Conservation (phyloP, 2,797 vertebrate genomes). For the Antrozous pallidus region DNA sequence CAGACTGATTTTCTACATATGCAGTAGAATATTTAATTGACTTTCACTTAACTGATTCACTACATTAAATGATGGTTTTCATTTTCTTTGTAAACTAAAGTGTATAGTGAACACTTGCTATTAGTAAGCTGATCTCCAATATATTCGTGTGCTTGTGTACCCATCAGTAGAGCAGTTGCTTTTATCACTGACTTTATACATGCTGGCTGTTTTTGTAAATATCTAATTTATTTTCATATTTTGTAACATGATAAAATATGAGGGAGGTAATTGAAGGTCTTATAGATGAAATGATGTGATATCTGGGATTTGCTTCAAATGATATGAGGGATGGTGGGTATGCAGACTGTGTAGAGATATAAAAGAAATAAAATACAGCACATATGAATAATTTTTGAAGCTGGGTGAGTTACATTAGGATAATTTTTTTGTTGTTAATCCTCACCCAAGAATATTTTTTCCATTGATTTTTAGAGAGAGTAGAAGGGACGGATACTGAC, state of each 20-base stretch:
- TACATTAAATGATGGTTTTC: not conserved
- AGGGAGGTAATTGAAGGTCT: not conserved
- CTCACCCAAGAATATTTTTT: no score
- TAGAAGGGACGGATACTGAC: no score
- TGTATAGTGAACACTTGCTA: not conserved
- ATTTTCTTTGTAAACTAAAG: slow-evolving; percentile 37
- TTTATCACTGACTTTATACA: not conserved
- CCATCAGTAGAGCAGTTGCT: not conserved
- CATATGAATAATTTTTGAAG: not conserved
- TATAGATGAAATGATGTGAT: not conserved
- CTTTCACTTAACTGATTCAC: not conserved
- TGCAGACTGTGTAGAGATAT: not conserved
- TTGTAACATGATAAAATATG: not conserved
- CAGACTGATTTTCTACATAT: not conserved
- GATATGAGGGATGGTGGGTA: not conserved
- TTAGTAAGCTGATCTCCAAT: not conserved
- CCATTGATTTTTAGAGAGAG: no score
- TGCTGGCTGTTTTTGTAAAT: not conserved
- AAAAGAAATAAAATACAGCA: not conserved
- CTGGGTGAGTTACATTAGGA: not conserved
- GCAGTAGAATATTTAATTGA: slow-evolving; percentile 32
- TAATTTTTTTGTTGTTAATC: not conserved
- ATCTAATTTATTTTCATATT: slow-evolving; percentile 22
- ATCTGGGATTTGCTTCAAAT: not conserved
- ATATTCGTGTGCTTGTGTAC: not conserved